Conservation (phyloP, 2,113 vertebrate species). For the Platysteira castanea region DNA sequence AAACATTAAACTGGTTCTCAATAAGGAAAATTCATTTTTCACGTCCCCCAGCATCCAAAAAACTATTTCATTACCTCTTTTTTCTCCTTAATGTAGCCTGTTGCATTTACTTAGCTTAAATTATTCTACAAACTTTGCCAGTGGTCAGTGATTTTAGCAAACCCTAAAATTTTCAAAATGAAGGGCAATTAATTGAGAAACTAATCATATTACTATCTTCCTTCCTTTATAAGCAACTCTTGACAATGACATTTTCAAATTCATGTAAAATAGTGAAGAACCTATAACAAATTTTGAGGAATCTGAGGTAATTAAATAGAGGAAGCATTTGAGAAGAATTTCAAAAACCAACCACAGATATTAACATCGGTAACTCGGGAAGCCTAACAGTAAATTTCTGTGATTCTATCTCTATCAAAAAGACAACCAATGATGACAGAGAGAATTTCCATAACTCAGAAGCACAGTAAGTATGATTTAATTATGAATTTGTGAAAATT, state of each 20-base stretch:
- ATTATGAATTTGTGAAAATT: not conserved
- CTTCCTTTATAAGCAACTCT: not conserved
- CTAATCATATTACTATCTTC: not conserved
- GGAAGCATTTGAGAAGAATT: not conserved
- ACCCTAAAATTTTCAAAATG: not conserved
- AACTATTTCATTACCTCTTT: not conserved
- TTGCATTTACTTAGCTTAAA: not conserved
- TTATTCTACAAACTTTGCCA: not conserved
- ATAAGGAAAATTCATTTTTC: not conserved
- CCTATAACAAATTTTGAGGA: not conserved
- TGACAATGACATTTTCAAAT: not conserved
- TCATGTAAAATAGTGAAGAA: not conserved
- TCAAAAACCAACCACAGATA: not conserved
- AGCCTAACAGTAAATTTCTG: not conserved
- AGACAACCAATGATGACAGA: not conserved
- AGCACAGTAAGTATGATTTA: not conserved
- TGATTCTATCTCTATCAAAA: not conserved
- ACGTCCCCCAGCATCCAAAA: not conserved
- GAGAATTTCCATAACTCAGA: not conserved
- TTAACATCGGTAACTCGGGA: not conserved
- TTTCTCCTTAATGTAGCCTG: not conserved
- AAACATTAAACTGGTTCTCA: not conserved
- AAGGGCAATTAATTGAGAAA: not conserved
- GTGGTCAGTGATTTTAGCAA: not conserved
- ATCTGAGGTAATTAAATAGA: not conserved